These are phyloP conservation scores for Xiphophorus hellerii DNA, from an alignment of 2,113 vertebrate species.

Conservation along the genomic window DNA sequence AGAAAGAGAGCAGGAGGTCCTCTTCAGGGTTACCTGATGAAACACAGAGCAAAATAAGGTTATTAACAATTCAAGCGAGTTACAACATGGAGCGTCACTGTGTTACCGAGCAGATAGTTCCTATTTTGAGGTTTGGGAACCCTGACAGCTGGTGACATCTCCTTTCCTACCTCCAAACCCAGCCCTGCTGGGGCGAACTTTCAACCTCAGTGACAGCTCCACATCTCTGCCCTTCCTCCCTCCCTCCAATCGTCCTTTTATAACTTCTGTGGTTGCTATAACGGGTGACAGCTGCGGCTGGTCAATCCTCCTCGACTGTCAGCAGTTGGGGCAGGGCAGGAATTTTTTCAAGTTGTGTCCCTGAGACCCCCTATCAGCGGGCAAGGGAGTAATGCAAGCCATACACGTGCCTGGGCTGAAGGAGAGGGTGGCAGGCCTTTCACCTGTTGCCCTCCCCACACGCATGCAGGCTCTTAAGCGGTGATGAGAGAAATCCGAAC, in stretches of 20 bases:
- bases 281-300: slow-evolving; percentile 77
- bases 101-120: slow-evolving; percentile 52
- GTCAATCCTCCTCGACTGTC: slow-evolving; percentile 79
- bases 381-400: slow-evolving; percentile 53
- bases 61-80: neutral
- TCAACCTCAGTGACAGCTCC: slow-evolving; percentile 61
- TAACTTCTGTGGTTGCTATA: slow-evolving; percentile 67
- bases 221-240: slow-evolving; percentile 46
- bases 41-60: slow-evolving; percentile 33
- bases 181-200: slow-evolving; percentile 46
- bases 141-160: slow-evolving; percentile 47
- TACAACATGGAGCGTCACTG: slow-evolving; percentile 7
- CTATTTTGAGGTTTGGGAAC: slow-evolving; percentile 58
- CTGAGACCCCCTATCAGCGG: slow-evolving; percentile 66
- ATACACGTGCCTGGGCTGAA: slow-evolving; percentile 52
- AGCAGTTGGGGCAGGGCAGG: slow-evolving; percentile 47
- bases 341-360: slow-evolving; percentile 76
- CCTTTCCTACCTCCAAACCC: slow-evolving; percentile 46
- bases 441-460: slow-evolving; percentile 67
- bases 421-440: slow-evolving; percentile 57
- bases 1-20: slow-evolving; percentile 14
- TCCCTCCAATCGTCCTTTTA: slow-evolving; percentile 48
- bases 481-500: neutral
- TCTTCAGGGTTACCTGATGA: slow-evolving; percentile 63
- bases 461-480: slow-evolving; percentile 19